Conservation (phyloP, 2,888 invertebrate genomes). For the Heliconius aoede region DNA sequence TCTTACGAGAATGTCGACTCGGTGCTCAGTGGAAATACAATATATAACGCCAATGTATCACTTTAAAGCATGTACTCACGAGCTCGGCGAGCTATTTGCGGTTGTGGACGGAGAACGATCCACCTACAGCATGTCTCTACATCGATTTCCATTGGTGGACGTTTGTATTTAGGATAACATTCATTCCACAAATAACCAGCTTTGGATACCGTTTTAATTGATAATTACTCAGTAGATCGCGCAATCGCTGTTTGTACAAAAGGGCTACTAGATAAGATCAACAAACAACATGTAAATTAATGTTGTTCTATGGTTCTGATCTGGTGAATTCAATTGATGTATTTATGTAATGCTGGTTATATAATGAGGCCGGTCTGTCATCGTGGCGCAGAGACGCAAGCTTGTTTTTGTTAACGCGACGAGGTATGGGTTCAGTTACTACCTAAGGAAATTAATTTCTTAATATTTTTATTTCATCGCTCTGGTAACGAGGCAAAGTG, state of each 20-base stretch:
- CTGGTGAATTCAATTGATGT: conserved; percentile 34
- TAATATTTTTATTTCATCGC: not conserved
- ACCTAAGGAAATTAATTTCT: not conserved
- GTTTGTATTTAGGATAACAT: conserved; percentile 43
- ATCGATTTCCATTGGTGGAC: conserved; percentile 45
- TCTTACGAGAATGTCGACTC: conserved; percentile 36
- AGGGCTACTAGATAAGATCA: conserved; percentile 42
- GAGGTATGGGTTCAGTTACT: not conserved
- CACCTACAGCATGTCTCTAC: conserved; percentile 41
- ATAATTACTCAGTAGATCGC: conserved; percentile 41
- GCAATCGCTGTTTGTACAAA: conserved; percentile 42
- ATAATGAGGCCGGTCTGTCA: not conserved
- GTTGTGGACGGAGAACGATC: conserved; percentile 44
- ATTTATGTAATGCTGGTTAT: conserved; percentile 28
- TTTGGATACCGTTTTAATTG: conserved; percentile 41
- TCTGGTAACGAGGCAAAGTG: not conserved
- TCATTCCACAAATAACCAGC: conserved; percentile 42
- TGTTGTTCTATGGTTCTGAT: conserved; percentile 33
- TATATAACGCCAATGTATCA: conserved; percentile 51
- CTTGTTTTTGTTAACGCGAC: not conserved
- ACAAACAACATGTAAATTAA: conserved; percentile 40
- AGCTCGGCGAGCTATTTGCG: conserved; percentile 50
- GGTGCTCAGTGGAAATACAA: conserved; percentile 47
- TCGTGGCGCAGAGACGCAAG: not conserved
- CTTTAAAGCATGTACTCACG: conserved; percentile 47